These are phyloP conservation scores for Galleria mellonella DNA, from an alignment of 1,140 invertebrate species.

Conservation along the genomic window DNA sequence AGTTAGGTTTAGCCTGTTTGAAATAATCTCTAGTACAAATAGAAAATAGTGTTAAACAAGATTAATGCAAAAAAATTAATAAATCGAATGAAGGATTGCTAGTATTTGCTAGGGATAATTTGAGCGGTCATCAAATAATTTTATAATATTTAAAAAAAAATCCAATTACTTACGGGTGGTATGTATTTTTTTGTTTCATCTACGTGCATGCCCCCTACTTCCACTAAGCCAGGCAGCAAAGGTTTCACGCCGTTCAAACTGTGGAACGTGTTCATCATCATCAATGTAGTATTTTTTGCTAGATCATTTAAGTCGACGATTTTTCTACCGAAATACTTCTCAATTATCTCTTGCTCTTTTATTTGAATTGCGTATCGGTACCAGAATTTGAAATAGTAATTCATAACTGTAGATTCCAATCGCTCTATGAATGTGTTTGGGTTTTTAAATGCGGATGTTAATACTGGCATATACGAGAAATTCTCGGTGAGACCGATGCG, in stretches of 20 bases:
- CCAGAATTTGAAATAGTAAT: constrained; percentile 23
- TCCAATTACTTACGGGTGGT: constrained; percentile 15
- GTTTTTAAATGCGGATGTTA: constrained; percentile 24
- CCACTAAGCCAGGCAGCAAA: constrained; percentile 23
- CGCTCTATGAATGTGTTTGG: constrained; percentile 58
- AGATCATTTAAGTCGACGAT: constrained; percentile 18
- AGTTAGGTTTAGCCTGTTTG: no score
- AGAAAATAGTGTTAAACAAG: no score
- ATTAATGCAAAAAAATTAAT: no score
- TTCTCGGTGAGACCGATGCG: constrained; percentile 73
- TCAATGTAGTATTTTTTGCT: constrained; percentile 21
- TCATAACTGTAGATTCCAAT: constrained; percentile 74
- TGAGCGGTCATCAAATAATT: no score
- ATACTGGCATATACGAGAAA: constrained; percentile 71
- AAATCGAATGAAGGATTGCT: no score
- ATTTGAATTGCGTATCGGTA: constrained; percentile 16
- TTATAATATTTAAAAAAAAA: no score
- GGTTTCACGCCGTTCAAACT: constrained; percentile 21
- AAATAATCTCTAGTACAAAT: no score
- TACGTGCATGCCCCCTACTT: constrained; percentile 35
- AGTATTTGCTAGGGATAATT: no score
- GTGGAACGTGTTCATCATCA: constrained; percentile 28
- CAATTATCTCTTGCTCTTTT: constrained; percentile 27
- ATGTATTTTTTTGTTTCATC: constrained; percentile 17
- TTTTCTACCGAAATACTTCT: constrained; percentile 13